Base-by-base conservation (phyloP, 1,140 invertebrate genomes). In the Hyphantria cunea region DNA sequence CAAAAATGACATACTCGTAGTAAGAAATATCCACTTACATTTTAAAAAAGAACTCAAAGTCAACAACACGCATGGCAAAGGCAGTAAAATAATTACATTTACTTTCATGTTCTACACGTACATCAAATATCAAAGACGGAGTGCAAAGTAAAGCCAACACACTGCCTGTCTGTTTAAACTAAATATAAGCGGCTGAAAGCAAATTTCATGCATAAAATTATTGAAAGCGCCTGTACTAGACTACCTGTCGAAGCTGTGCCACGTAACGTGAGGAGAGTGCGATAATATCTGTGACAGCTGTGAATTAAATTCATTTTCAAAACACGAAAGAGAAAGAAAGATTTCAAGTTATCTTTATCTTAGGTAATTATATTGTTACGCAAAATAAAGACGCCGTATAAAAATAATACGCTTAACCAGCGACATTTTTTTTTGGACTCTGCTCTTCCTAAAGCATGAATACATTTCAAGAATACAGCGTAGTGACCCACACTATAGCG, bases 121-220 rank as follows among this genome's bases (percentile, higher is more conserved):
- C 53, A 45, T 33, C 53, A 56, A 56, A 42, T 60, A 64, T 60
- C 41, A 64, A 50, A 56, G 37, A 15, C 41, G 12, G 32, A 32
- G 51, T 47, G 33, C 44, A 33, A 59, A 49, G 45, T 59, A 59
- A 25, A 25, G 17, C 17, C 17, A 25, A 25, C 17, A 25, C 17
- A 25, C 42, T 44, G 55, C 45, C 45, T 65, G 63, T 53, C 70
- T 70, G 61, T 70, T 72, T 71, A 67, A 67, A 72, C 74, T 79
- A 72, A 78, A 76, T 74, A 76, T 63, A 73, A 41, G 44, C 72
- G 64, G 74, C 70, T 62, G 61, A 54, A 70, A 65, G 76, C 74
- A 72, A 85, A 80, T 81, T 87, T 82, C 84, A 87, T 87, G 84
- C 84, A 86, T 86, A 86, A 83, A 83, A 86, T 86, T 86, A 84